These are phyloP conservation scores for Panurus biarmicus DNA, from an alignment of 2,113 vertebrate species.

Conservation along the genomic window DNA sequence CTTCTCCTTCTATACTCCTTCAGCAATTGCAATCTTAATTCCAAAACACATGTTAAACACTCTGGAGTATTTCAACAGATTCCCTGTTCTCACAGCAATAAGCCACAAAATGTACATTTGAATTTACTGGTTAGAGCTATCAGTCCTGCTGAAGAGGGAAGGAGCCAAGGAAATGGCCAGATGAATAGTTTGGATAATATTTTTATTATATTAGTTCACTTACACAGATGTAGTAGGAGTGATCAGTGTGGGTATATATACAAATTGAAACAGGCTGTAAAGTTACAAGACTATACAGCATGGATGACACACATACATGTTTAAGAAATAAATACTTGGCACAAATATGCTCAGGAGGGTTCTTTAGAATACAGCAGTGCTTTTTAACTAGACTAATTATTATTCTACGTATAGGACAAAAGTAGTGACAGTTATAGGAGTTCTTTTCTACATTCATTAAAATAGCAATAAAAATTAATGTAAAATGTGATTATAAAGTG, in stretches of 20 bases:
- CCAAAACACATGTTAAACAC: background rate
- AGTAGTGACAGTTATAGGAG: background rate
- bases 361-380: background rate
- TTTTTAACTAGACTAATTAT: background rate
- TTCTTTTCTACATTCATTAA: background rate
- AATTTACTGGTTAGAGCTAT: background rate
- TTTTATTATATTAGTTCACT: background rate
- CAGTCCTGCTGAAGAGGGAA: background rate
- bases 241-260: background rate
- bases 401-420: background rate
- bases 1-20: background rate
- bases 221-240: background rate
- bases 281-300: background rate
- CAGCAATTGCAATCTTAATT: background rate
- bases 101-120: background rate
- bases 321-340: constrained; percentile 17
- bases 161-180: background rate
- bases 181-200: background rate
- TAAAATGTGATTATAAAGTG: background rate
- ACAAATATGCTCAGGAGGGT: background rate
- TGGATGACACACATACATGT: background rate
- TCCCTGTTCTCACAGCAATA: background rate
- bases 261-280: background rate
- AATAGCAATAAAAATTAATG: background rate
- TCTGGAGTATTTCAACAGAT: background rate